These are phyloP conservation scores for Theropithecus gelada DNA, from an alignment of 2,113 vertebrate genomes.

Conservation along the genomic window DNA sequence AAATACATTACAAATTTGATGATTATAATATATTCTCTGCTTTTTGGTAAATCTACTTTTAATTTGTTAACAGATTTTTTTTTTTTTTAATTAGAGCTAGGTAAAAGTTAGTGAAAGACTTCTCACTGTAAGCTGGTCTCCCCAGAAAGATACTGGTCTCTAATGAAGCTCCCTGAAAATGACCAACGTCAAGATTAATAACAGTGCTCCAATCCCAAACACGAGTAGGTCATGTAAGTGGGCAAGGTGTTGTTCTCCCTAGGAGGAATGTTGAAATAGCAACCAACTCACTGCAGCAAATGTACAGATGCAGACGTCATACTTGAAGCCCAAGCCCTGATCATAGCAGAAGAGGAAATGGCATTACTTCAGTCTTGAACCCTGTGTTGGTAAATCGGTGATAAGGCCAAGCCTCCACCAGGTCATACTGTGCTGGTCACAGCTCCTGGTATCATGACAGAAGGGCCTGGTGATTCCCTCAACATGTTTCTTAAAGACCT, in stretches of 20 bases:
- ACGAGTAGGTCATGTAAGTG: background rate
- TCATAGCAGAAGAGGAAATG: background rate
- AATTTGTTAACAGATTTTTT: background rate
- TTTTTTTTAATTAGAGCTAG: background rate
- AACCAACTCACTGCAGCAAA: too few species aligned
- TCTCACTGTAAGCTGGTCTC: background rate
- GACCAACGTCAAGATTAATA: background rate
- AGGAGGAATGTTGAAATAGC: background rate
- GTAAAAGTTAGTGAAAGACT: background rate
- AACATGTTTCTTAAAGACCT: background rate
- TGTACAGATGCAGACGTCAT: too few species aligned
- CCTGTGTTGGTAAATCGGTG: fast-evolving
- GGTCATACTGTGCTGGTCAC: fast-evolving
- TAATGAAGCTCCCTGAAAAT: background rate
- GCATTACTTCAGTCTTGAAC: fast-evolving
- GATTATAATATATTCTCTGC: background rate
- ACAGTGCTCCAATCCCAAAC: background rate
- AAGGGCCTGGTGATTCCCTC: background rate
- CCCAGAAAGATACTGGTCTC: background rate
- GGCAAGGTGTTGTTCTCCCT: fast-evolving
- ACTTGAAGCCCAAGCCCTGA: fast-evolving
- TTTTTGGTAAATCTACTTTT: background rate
- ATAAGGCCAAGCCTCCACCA: fast-evolving
- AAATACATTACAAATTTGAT: background rate
- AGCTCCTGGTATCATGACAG: fast-evolving